phyloP scores from a whole-genome alignment of 35 echinoderm and acorn worm species.

The Lytechinus pictus region DNA sequence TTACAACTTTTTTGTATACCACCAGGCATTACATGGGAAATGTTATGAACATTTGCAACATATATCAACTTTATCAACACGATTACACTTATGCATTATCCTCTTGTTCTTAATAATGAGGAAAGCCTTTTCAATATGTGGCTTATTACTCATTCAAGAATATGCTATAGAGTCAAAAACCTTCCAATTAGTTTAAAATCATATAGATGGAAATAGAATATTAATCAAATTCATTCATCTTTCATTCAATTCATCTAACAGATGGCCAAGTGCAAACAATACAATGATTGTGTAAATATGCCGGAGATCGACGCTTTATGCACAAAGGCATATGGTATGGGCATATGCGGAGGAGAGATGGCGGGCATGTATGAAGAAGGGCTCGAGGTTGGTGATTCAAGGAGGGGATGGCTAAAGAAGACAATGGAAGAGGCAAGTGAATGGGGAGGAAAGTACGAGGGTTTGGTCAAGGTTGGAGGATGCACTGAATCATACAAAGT shows the following conservation, averaged over 20 bases:
- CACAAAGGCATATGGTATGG: no score
- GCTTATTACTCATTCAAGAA: neutral
- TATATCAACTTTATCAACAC: neutral
- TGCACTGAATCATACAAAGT: no score
- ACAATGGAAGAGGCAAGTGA: no score
- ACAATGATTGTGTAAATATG: neutral
- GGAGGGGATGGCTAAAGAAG: no score
- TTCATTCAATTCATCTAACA: neutral
- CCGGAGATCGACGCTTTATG: neutral
- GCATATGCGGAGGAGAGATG: no score
- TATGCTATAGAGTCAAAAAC: no score
- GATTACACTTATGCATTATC: neutral
- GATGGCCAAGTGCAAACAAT: neutral
- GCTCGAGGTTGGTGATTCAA: no score
- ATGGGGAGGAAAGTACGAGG: no score
- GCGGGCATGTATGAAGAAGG: no score
- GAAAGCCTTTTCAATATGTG: neutral
- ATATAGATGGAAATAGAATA: neutral
- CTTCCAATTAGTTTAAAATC: neutral
- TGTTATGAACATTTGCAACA: neutral
- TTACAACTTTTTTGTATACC: neutral
- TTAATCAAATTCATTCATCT: neutral
- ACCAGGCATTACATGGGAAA: neutral
- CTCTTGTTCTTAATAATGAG: neutral
- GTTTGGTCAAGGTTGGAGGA: no score